Evolutionary conservation across 2,888 invertebrate genomes (phyloP).

Genomic region (Chironomus tentans): DNA sequence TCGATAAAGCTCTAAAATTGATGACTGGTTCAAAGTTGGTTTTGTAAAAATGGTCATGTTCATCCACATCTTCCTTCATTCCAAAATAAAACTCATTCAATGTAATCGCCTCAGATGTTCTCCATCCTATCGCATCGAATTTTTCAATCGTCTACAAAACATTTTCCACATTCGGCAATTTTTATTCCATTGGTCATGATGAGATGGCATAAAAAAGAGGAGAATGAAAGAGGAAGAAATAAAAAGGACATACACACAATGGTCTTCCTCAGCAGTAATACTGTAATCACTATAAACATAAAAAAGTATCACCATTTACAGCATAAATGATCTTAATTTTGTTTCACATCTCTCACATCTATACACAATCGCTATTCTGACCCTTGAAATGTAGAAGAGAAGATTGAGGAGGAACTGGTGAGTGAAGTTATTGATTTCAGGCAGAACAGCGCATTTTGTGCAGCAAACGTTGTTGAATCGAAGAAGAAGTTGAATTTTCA

Average conservation of each 20-base stretch:
- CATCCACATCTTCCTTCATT: neutral
- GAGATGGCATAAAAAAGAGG: slow-evolving; percentile 11
- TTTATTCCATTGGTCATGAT: slow-evolving; percentile 20
- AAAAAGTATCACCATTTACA: slow-evolving; percentile 24
- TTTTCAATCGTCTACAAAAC: neutral
- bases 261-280: too few relatives aligned
- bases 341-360: neutral
- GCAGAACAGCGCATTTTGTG: neutral
- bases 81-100: neutral
- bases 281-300: slow-evolving; percentile 23
- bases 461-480: too few relatives aligned
- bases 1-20: slow-evolving; percentile 17
- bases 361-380: neutral
- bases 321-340: slow-evolving; percentile 22
- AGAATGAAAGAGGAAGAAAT: neutral
- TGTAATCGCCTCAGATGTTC: neutral
- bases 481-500: too few relatives aligned
- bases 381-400: neutral
- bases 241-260: too few relatives aligned
- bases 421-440: neutral
- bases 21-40: slow-evolving; percentile 11
- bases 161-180: neutral
- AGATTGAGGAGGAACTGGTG: neutral
- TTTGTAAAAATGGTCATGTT: slow-evolving; percentile 24
- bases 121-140: neutral